Conservation (phyloP, 2,888 invertebrate species). For the Phyllotreta striolata region DNA sequence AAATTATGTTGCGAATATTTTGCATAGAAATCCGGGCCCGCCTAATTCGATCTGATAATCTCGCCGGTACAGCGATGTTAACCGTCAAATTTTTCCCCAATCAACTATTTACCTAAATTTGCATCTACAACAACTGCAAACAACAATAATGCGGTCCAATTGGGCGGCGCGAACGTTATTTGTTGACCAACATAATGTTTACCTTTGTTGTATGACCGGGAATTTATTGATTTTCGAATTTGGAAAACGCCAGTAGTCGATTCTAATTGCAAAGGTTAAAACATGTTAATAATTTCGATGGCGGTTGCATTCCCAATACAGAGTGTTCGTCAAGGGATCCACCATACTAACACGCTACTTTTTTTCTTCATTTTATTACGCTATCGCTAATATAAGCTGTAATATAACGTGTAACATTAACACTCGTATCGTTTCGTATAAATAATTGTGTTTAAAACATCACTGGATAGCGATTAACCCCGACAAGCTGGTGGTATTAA, state of each 20-base stretch:
- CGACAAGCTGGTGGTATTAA: too few relatives aligned
- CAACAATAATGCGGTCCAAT: constrained; percentile 28
- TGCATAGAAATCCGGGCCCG: constrained; percentile 11
- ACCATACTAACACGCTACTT: too few relatives aligned
- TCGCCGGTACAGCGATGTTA: constrained; percentile 27
- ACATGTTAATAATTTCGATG: too few relatives aligned
- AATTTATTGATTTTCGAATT: constrained; percentile 19
- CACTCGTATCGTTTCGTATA: too few relatives aligned
- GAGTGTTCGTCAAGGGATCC: too few relatives aligned
- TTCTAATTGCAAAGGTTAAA: too few relatives aligned
- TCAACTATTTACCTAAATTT: constrained; percentile 31
- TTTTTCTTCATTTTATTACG: too few relatives aligned
- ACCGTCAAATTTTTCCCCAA: constrained; percentile 28
- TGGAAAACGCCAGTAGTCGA: not conserved
- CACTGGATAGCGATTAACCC: too few relatives aligned
- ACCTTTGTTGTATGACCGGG: constrained; percentile 15
- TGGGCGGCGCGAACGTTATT: constrained; percentile 26
- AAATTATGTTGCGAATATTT: constrained; percentile 17
- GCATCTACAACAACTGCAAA: constrained; percentile 32
- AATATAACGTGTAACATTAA: too few relatives aligned
- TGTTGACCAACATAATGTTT: constrained; percentile 31
- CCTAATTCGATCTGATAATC: constrained; percentile 29
- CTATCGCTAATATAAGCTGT: too few relatives aligned
- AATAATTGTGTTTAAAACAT: too few relatives aligned
- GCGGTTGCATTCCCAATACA: too few relatives aligned